Base-by-base conservation (phyloP, 2,113 vertebrate genomes). In the Gopherus flavomarginatus region DNA sequence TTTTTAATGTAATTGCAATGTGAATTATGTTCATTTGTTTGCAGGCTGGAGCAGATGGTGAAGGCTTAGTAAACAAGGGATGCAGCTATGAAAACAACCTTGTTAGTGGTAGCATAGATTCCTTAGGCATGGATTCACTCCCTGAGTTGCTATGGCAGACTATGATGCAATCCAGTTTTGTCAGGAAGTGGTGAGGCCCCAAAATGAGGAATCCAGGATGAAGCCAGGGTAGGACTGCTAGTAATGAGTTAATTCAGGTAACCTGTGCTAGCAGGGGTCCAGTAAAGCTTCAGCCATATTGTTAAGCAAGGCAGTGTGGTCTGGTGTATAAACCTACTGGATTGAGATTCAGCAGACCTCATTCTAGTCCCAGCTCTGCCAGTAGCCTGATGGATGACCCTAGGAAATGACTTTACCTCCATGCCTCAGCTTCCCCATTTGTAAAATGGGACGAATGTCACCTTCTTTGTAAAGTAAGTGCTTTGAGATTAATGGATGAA, bases 21-120 rank as follows among this genome's bases (percentile, higher is more conserved):
- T 97, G 95, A 97, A 96, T 96, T 95, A 96, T 83, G 29, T 87
- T 93, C 3, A 85, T 97, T 94, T 94, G 47, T 95, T 96, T 93
- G 90, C 27, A 94, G 88, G 50, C 53, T 90, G 83, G 49, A 97
- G 94, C 92, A 98, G 96, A 96, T 97, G 88, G 59, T 54, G 72
- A 93, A 94, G 35, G 2, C 56, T 97, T 92, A 93, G 92, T 87
- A 96, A 86, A 94, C 59, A 95, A 91, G 27, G 88, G 69, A 21
- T 24, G 31, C 90, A 27, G 52, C 26, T n/a, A 59, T 69, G 57
- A 87, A 94, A 97, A 47, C 89, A 95, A 93, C 5, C 8, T 50
- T 62, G 47, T 56, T 97, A 72, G 56, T 93, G 75, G 82, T 75
- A 91, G 27, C 26, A 54, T 11, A 8, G n/a, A 49, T 95, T 93